Conservation (phyloP, 2,797 vertebrate species). For the Melanotaenia trifasciata region DNA sequence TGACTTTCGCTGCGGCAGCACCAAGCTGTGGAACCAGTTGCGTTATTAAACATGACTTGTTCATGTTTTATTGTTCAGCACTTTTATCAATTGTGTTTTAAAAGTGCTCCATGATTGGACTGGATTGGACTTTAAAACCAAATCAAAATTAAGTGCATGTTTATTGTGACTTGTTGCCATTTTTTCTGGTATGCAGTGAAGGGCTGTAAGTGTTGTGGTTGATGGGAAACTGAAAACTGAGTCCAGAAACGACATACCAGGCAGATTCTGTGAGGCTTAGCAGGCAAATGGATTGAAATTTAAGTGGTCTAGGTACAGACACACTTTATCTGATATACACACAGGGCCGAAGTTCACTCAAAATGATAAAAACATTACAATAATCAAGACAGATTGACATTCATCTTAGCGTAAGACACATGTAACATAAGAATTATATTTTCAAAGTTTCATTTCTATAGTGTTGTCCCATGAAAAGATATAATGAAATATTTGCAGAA, state of each 20-base stretch:
- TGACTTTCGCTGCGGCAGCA: too few species aligned
- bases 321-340: slow-evolving; percentile 60
- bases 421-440: too few species aligned
- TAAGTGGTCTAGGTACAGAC: slow-evolving; percentile 48
- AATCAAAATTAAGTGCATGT: not conserved
- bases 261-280: slow-evolving; percentile 42
- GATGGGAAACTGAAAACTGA: slow-evolving; percentile 43
- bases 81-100: too few species aligned
- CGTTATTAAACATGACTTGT: too few species aligned
- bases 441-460: too few species aligned
- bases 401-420: too few species aligned
- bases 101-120: too few species aligned
- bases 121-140: not conserved
- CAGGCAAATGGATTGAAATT: slow-evolving; percentile 69
- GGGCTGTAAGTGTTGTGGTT: slow-evolving; percentile 6
- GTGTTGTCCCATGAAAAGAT: too few species aligned
- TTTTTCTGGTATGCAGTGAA: slow-evolving; percentile 1
- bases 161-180: slow-evolving; percentile 11
- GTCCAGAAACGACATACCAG: slow-evolving; percentile 54
- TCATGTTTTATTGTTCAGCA: too few species aligned
- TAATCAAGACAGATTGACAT: too few species aligned
- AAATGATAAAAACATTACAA: not conserved
- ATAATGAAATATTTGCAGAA: too few species aligned
- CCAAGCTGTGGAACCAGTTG: too few species aligned
- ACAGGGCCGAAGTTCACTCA: slow-evolving; percentile 34